Evolutionary conservation across 1,140 invertebrate species (phyloP).

Genomic region (Hyposmocoma kahamanoa): DNA sequence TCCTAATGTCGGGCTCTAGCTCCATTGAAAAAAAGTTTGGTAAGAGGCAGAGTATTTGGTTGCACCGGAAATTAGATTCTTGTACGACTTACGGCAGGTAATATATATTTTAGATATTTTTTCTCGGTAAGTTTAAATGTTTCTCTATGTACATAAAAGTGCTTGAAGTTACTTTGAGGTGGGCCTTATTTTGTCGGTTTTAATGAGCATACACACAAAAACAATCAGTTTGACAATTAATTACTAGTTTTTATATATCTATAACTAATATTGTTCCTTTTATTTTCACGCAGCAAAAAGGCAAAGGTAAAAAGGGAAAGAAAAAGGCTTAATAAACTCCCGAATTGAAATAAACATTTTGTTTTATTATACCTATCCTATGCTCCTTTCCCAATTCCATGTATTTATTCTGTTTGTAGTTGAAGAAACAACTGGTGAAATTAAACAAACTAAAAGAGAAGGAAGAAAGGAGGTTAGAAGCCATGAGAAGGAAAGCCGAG

Average conservation of each 20-base stretch:
- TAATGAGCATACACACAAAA: too few species aligned
- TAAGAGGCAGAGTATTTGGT: too few species aligned
- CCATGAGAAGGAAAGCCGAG: background rate
- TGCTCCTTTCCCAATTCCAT: conserved; percentile 5
- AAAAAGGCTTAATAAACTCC: conserved; percentile 35
- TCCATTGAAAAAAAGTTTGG: too few species aligned
- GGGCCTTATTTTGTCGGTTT: too few species aligned
- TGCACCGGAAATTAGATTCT: too few species aligned
- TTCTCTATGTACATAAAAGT: too few species aligned
- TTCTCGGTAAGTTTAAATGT: too few species aligned
- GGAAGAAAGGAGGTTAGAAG: conserved; percentile 13
- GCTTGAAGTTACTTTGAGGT: too few species aligned
- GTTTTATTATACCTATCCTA: background rate
- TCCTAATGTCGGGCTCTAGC: too few species aligned
- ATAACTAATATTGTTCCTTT: background rate
- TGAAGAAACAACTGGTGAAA: conserved; percentile 46
- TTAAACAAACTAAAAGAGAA: conserved; percentile 33
- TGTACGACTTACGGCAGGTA: too few species aligned
- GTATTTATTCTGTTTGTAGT: conserved; percentile 24
- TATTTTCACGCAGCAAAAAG: conserved; percentile 45
- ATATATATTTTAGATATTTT: too few species aligned
- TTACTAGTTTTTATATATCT: conserved; percentile 7
- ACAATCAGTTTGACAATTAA: too few species aligned
- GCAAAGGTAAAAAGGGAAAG: conserved; percentile 53
- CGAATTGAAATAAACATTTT: background rate